Evolutionary conservation across 2,113 vertebrate species (phyloP), one percentile per base, ranked within the genome.

Genomic region (Grammomys surdaster): DNA sequence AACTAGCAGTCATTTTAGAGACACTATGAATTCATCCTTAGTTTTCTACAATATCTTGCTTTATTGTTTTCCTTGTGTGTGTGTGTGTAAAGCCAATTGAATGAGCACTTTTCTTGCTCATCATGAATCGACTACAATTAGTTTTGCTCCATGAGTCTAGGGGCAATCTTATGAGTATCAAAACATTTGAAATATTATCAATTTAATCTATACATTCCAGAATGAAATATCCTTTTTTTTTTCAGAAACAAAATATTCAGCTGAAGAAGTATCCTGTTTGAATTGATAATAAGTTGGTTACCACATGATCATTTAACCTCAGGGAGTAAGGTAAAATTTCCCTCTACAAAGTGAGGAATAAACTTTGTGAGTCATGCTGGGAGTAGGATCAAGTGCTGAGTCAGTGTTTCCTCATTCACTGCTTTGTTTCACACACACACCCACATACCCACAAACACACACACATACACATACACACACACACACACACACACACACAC

Each of bases 61-160:
- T 94, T 10, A 70, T 86, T 88, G 19, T n/a, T 56, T 12, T 75
- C 17, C 5, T 6, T 72, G 11, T 76, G 4, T 2, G 43, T 77
- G 40, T 48, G 43, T 77, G 24, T 48, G 54, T 14, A 36, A 54
- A 80, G 26, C 7, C 33, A 48, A 78, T 51, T 78, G 31, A 78
- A 19, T 31, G 14, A 51, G 26, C 31, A 51, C 2, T 78, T 31
- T 48, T 48, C 43, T 77, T 78, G 46, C 28, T 85, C 97, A 95
- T 96, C 92, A 93, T 54, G 91, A 88, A 95, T 96, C n/a, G 80
- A 33, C 60, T 28, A 94, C 67, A 96, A 96, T 97, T 90, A 92
- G 84, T 95, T 96, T 87, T 90, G 84, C 20, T 85, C 14, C 67
- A 93, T 75, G 67, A 97, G 75, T 92, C 72, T 92, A 56, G 84